A percentile compares a stretch with the other conserved stretches of the same genome.
Conservation (phyloP, 2,797 vertebrate species). For the Acropternis orthonyx region DNA sequence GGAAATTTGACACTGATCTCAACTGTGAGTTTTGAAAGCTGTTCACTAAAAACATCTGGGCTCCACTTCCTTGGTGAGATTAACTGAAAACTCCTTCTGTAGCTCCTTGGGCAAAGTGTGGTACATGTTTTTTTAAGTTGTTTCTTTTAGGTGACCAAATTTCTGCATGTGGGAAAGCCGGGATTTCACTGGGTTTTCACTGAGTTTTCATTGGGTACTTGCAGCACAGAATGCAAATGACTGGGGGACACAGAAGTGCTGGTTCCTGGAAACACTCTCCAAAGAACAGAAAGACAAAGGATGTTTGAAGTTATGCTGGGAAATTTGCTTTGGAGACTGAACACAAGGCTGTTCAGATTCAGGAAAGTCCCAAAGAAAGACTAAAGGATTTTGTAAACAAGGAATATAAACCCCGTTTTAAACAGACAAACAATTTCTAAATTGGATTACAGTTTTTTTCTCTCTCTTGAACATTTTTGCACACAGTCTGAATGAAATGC, state of each 20-base stretch:
- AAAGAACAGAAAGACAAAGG: neutral
- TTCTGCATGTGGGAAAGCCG: neutral
- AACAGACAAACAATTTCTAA: neutral
- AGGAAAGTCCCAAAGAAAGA: neutral
- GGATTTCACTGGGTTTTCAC: neutral
- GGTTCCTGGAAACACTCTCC: neutral
- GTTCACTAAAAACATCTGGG: conserved; percentile 26
- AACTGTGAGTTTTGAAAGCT: neutral
- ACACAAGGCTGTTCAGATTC: neutral
- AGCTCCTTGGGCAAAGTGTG: neutral
- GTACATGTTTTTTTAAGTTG: neutral
- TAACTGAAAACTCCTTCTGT: neutral
- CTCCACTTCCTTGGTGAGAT: neutral
- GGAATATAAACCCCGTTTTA: neutral
- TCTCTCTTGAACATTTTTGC: neutral
- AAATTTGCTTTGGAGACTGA: neutral
- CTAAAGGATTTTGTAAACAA: neutral
- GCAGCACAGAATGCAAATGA: neutral
- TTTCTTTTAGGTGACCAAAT: neutral
- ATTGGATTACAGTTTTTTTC: neutral
- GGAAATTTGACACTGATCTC: conserved; percentile 22
- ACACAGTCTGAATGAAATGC: neutral
- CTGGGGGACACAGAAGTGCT: neutral
- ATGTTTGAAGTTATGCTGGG: neutral
- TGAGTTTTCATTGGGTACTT: neutral